Percentiles rank a stretch among this genome's conserved stretches.
Conservation (phyloP, 2,888 invertebrate species). For the Epiperipatus broadwayi region DNA sequence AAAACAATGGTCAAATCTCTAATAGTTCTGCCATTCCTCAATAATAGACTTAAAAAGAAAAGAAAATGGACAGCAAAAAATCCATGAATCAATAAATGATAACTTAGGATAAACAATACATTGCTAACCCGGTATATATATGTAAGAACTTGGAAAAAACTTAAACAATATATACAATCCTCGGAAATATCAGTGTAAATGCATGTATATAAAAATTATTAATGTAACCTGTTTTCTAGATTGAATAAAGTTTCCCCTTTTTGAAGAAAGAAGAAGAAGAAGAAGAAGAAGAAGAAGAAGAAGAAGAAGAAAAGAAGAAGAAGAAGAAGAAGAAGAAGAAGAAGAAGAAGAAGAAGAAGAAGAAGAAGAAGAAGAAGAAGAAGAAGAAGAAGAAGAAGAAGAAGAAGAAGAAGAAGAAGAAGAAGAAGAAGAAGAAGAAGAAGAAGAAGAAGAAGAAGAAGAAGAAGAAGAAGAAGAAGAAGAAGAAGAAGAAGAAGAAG, state of each 20-base stretch:
- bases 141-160: too few relatives aligned
- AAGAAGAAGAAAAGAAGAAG: constrained; percentile 8
- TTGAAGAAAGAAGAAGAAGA: too few relatives aligned
- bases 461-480: background rate
- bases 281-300: constrained; percentile 12
- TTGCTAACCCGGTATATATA: too few relatives aligned
- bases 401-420: background rate
- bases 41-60: too few relatives aligned
- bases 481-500: background rate
- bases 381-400: constrained; percentile 1
- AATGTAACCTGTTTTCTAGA: too few relatives aligned
- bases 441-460: background rate
- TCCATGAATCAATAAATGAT: too few relatives aligned
- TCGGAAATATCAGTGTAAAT: too few relatives aligned
- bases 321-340: background rate
- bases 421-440: background rate
- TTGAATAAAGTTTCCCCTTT: too few relatives aligned
- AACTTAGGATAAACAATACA: too few relatives aligned
- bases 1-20: too few relatives aligned
- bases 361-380: constrained; percentile 1
- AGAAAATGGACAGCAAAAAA: too few relatives aligned
- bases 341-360: constrained; percentile 4
- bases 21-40: too few relatives aligned
- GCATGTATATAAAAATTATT: constrained; percentile 13
- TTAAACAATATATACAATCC: constrained; percentile 10